A percentile compares a stretch with the other conserved stretches of the same genome.
Conservation (phyloP, 2,113 vertebrate species). For the Boulengeromyrus knoepffleri region DNA sequence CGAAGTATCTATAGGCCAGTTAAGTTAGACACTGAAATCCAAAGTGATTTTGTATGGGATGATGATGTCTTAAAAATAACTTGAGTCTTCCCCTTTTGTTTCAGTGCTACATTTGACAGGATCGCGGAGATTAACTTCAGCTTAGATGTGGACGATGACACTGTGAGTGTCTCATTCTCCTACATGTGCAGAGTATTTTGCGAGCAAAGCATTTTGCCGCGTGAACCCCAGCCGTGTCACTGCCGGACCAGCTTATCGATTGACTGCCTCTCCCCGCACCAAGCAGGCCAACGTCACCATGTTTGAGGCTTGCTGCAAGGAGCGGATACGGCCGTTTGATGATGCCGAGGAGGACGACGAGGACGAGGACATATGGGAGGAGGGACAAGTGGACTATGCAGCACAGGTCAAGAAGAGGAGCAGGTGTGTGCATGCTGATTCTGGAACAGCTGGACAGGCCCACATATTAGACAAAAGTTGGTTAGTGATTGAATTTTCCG, state of each 20-base stretch:
- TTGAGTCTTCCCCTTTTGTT: not conserved
- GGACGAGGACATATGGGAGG: conserved; percentile 90
- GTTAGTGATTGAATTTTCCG: not conserved
- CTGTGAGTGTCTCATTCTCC: conserved; percentile 65
- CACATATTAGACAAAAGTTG: not conserved
- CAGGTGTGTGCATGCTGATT: conserved; percentile 55
- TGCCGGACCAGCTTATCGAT: not conserved
- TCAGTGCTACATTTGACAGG: conserved; percentile 86
- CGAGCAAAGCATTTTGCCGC: not conserved
- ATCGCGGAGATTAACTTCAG: conserved; percentile 93
- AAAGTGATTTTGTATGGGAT: not conserved
- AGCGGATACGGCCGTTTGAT: conserved; percentile 86
- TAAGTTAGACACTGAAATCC: not conserved
- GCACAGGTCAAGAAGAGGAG: conserved; percentile 79
- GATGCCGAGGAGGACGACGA: conserved; percentile 79
- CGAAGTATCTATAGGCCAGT: not conserved
- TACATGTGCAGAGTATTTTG: not conserved
- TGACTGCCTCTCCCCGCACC: not conserved
- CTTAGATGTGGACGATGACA: conserved; percentile 82
- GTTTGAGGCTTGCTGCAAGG: conserved; percentile 90
- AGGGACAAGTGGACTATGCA: conserved; percentile 78
- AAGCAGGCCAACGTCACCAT: conserved; percentile 77
- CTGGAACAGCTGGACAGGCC: not conserved
- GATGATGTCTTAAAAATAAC: not conserved
- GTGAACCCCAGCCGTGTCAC: not conserved